Evolutionary conservation across 2,113 vertebrate species (phyloP).

Genomic region (Ramphastos sulfuratus): DNA sequence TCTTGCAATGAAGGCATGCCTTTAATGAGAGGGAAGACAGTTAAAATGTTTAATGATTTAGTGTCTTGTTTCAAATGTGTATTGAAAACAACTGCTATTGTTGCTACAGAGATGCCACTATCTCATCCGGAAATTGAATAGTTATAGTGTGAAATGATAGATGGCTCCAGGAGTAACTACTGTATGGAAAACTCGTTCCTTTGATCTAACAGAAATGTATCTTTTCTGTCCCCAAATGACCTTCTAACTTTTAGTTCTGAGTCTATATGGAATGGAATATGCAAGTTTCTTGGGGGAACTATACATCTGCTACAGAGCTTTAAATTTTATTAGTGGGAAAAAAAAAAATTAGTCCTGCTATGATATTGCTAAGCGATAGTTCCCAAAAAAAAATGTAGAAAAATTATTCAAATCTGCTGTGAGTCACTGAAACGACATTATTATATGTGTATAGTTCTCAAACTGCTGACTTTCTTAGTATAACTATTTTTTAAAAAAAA

Average conservation of each 20-base stretch:
- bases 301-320: neutral
- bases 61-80: neutral
- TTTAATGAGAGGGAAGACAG: neutral
- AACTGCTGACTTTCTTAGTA: neutral
- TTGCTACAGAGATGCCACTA: neutral
- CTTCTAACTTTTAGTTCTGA: neutral
- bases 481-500: neutral
- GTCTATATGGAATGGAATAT: neutral
- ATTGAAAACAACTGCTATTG: neutral
- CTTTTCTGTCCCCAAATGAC: slow-evolving; percentile 25
- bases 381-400: neutral
- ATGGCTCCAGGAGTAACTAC: neutral
- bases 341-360: neutral
- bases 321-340: neutral
- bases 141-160: neutral
- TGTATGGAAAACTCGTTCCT: neutral
- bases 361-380: neutral
- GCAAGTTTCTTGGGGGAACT: neutral
- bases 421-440: neutral
- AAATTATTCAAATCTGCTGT: neutral
- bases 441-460: neutral
- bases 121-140: neutral
- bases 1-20: neutral
- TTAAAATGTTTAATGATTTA: neutral
- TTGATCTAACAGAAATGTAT: slow-evolving; percentile 1